A percentile compares a stretch with the other conserved stretches of the same genome.
Evolutionary conservation across 2,888 invertebrate species (phyloP).

Genomic region (Drosophila greeni): DNA sequence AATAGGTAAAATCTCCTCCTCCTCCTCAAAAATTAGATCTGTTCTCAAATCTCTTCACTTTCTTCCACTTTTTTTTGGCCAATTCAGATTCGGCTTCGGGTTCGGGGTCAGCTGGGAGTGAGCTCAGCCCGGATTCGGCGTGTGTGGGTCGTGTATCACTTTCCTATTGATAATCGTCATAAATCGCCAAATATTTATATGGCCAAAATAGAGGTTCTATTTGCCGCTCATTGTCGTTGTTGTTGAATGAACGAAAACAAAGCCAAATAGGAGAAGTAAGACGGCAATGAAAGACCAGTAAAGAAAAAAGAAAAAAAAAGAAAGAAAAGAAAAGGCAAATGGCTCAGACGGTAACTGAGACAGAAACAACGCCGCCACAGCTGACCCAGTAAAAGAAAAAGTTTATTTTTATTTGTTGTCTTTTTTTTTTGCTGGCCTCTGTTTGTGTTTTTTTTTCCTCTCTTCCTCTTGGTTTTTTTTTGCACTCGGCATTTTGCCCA

Average conservation of each 20-base stretch:
- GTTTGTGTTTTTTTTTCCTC: slow-evolving; percentile 4
- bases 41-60: slow-evolving; percentile 25
- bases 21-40: neutral
- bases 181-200: slow-evolving; percentile 61
- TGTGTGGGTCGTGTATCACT: slow-evolving; percentile 70
- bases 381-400: slow-evolving; percentile 72
- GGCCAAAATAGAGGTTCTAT: slow-evolving; percentile 39
- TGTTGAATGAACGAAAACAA: slow-evolving; percentile 37
- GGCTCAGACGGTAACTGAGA: slow-evolving; percentile 48
- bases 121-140: slow-evolving; percentile 2
- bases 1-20: neutral
- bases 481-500: slow-evolving; percentile 49
- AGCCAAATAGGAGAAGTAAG: slow-evolving; percentile 23
- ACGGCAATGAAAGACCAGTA: slow-evolving; percentile 1
- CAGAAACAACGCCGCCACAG: slow-evolving; percentile 32
- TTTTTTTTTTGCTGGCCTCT: slow-evolving; percentile 32
- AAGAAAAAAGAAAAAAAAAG: no score
- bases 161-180: slow-evolving; percentile 71
- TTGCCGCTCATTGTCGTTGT: slow-evolving; percentile 33
- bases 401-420: slow-evolving; percentile 58
- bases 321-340: slow-evolving; percentile 42
- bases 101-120: slow-evolving; percentile 20
- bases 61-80: slow-evolving; percentile 3
- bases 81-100: slow-evolving; percentile 10
- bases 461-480: slow-evolving; percentile 10